These are phyloP conservation scores for Actinia tenebrosa DNA, from an alignment of 64 coral and sea anemone species.

Conservation along the genomic window DNA sequence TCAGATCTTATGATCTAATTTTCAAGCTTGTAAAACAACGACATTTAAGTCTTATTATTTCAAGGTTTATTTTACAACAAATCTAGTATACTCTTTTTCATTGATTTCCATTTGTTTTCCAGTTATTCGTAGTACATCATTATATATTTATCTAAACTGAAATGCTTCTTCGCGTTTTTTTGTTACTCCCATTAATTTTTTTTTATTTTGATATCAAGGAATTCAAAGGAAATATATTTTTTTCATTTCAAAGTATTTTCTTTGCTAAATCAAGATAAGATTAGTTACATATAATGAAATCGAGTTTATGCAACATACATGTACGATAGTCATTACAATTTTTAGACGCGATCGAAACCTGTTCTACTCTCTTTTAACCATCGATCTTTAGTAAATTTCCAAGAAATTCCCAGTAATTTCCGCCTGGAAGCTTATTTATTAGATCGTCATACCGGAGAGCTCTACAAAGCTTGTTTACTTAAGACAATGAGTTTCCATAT, in stretches of 20 bases:
- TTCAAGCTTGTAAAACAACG: not conserved
- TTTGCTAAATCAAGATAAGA: not conserved
- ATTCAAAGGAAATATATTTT: not conserved
- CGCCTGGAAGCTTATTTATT: not conserved
- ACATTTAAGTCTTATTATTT: no score
- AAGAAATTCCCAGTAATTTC: not conserved
- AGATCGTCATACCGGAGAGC: not conserved
- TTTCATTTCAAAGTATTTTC: not conserved
- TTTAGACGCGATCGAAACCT: not conserved
- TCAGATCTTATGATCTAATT: not conserved
- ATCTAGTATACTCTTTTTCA: no score
- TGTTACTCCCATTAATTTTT: not conserved
- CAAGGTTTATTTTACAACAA: no score
- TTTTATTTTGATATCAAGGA: not conserved
- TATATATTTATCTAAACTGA: no score
- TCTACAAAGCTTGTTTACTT: conserved; percentile 6
- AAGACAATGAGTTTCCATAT: not conserved
- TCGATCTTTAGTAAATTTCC: no score
- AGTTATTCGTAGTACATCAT: no score
- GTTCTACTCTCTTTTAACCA: not conserved
- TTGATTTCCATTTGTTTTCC: no score
- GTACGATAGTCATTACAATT: not conserved
- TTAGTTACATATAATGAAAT: not conserved
- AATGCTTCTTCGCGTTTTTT: no score
- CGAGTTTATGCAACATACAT: no score